These are phyloP conservation scores for Lates japonicus DNA, from an alignment of 2,797 vertebrate genomes.

Conservation along the genomic window DNA sequence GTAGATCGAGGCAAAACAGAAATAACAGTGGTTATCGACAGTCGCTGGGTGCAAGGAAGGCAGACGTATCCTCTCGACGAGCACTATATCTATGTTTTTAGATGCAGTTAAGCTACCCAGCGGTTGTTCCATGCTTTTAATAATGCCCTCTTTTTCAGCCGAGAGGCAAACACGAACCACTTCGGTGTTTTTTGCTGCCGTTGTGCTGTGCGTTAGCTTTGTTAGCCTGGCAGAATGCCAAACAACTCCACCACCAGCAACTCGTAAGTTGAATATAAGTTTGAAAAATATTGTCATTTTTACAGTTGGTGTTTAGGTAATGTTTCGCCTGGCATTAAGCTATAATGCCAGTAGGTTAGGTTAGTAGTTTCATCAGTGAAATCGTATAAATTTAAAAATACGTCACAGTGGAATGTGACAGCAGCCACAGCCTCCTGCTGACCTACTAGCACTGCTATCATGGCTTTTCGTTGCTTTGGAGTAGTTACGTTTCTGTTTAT, in stretches of 20 bases:
- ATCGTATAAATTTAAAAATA: neutral
- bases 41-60: accelerated
- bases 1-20: neutral
- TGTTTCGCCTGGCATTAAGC: accelerated
- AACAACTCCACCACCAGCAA: slow-evolving; percentile 34
- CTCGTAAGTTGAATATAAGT: slow-evolving; percentile 56
- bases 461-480: too few species aligned
- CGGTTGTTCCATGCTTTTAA: neutral
- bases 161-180: neutral
- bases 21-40: neutral
- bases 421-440: neutral
- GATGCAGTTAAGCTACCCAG: neutral
- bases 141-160: slow-evolving; percentile 5
- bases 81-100: neutral
- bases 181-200: slow-evolving; percentile 15
- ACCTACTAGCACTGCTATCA: neutral
- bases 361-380: neutral
- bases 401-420: slow-evolving; percentile 25
- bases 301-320: accelerated
- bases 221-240: slow-evolving; percentile 59
- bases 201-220: slow-evolving; percentile 52
- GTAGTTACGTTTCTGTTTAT: neutral
- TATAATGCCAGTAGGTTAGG: too few species aligned
- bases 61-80: accelerated
- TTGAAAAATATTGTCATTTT: accelerated